Evolutionary conservation across 2,888 invertebrate genomes (phyloP), one percentile per base, ranked within the genome.

Genomic region (Dione vanillae): DNA sequence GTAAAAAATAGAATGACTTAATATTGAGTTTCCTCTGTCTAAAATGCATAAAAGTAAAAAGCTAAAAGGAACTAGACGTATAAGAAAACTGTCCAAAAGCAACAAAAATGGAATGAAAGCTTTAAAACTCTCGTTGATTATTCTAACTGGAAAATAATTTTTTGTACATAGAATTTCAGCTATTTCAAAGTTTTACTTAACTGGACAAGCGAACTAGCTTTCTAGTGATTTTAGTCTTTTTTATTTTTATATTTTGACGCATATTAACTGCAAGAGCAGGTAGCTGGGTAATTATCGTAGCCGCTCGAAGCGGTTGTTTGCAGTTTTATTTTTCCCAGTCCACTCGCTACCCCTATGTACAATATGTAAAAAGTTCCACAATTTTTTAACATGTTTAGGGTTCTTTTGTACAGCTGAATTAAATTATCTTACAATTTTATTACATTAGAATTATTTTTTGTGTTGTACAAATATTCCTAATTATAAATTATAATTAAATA

Each of bases 91-190:
- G 35, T 54, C 35, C 35, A 54, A 54, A 54, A 8, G 27, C n/a
- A 35, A n/a, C 35, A 35, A n/a, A n/a, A 54, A 54, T n/a, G 35
- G 54, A 20, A 51, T 52, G 20, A n/a, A 35, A 54, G n/a, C 10
- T 35, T n/a, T n/a, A 35, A 54, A 54, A 54, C 54, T 54, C 54
- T 35, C 54, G 12, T 52, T 52, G 52, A 52, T 52, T 52, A 52
- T 0, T 49, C 49, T 11, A 20, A 19, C 19, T 20, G 19, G 47
- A 52, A 52, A 52, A 52, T 14, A 52, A 14, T 54, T 54, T 54
- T 54, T n/a, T 54, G 16, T 54, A 54, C 16, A 54, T 16, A 0
- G 10, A 10, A 3, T 54, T n/a, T 37, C 35, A 35, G 54, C 35
- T 35, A 0, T 35, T 54, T 35, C 35, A 35, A 2, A 35, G 3